Conservation (phyloP, 2,113 vertebrate genomes). For the Haliaeetus leucogaster region DNA sequence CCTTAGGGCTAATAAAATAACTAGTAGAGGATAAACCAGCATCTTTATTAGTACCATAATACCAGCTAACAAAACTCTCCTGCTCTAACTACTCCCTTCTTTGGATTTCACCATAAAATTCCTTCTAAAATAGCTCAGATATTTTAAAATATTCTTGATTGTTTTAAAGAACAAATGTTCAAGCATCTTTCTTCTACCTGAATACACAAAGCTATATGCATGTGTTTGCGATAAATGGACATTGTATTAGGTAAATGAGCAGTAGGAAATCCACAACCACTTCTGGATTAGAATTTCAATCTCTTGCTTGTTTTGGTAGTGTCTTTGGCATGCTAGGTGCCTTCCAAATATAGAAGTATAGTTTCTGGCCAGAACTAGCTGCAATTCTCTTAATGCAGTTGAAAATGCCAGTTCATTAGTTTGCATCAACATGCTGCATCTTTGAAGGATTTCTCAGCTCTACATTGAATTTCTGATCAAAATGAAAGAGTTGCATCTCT, state of each 20-base stretch:
- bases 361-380: conserved; percentile 37
- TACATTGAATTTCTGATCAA: conserved; percentile 48
- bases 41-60: background rate
- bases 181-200: background rate
- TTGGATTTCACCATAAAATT: background rate
- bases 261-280: conserved; percentile 36
- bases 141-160: background rate
- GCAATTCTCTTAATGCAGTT: conserved; percentile 42
- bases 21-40: background rate
- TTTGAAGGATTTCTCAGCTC: conserved; percentile 46
- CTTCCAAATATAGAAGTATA: conserved; percentile 40
- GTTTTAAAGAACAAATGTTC: background rate
- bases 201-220: background rate
- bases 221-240: background rate
- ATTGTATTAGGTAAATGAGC: background rate
- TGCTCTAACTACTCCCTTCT: background rate
- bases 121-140: background rate
- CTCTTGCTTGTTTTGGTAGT: conserved; percentile 26
- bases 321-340: conserved; percentile 12
- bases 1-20: background rate
- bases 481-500: conserved; percentile 52
- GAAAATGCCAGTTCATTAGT: conserved; percentile 49
- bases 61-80: background rate
- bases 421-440: conserved; percentile 40
- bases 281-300: conserved; percentile 12